phyloP scores from a whole-genome alignment of 23 tunicate species.

The Trididemnum nubilum region DNA sequence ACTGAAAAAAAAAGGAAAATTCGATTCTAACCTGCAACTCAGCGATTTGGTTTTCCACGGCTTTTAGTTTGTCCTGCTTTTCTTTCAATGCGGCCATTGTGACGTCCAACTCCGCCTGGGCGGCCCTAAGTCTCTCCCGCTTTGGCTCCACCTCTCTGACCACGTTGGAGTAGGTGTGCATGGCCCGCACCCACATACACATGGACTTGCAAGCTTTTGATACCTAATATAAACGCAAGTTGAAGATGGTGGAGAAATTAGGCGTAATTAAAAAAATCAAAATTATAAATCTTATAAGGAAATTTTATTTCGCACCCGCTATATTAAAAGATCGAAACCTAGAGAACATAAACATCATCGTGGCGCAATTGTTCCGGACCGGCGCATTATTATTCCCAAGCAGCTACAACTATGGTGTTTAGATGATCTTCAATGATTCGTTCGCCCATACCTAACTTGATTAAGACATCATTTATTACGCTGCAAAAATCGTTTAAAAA shows the following conservation, averaged over 20 bases:
- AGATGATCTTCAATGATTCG: too few species aligned
- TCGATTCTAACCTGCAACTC: constrained; percentile 92
- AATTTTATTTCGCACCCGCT: not conserved
- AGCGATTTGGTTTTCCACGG: constrained; percentile 83
- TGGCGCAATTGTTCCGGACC: too few species aligned
- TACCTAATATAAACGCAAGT: constrained; percentile 60
- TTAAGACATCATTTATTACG: too few species aligned
- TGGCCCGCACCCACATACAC: constrained; percentile 99
- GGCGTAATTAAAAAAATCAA: not conserved
- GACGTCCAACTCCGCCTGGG: constrained; percentile 93
- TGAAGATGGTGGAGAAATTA: too few species aligned
- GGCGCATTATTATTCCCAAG: too few species aligned
- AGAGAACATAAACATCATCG: too few species aligned
- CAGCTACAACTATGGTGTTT: too few species aligned
- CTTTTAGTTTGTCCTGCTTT: constrained; percentile 88
- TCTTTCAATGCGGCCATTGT: constrained; percentile 86
- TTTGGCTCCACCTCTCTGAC: constrained; percentile 97
- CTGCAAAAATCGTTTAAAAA: too few species aligned
- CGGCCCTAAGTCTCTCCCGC: constrained; percentile 77
- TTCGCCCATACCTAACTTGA: too few species aligned
- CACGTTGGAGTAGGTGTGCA: constrained; percentile 95
- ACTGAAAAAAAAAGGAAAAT: too few species aligned
- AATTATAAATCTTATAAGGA: not conserved
- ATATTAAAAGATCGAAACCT: not conserved
- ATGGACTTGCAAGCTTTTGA: constrained; percentile 96